Evolutionary conservation across 2,113 vertebrate genomes (phyloP), one percentile per base, ranked within the genome.

Genomic region (Cephalopterus ornatus): DNA sequence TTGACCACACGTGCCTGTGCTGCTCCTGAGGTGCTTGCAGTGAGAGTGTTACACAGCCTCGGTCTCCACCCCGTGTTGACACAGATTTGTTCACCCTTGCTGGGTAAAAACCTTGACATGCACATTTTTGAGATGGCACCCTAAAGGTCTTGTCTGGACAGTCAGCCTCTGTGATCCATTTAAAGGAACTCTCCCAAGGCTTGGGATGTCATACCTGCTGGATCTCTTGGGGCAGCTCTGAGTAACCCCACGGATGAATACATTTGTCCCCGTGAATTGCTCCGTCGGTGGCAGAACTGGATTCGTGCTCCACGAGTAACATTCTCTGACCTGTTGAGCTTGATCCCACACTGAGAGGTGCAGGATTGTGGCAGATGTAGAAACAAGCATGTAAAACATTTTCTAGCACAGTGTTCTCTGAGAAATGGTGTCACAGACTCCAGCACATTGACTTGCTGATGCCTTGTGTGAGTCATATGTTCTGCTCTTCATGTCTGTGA

Each of bases 341-440:
- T 55, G 55, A 13, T 84, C n/a, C 24, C 24, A 47, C 21, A 2
- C 55, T 17, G 72, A 86, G 92, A 88, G 27, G 37, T 59, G 14
- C 63, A 26, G 84, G 27, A 37, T 37, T 23, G 11, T 55, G 59
- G n/a, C 28, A 85, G 28, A 59, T 61, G 55, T 4, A 88, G 75
- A 73, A 94, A 80, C 32, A 63, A 92, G 49, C 41, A 30, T 37
- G 65, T 78, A 59, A 89, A 90, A 59, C 20, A 17, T 92, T 78
- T 85, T 66, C 71, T 94, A 78, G 72, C 88, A 53, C 2, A 0
- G 19, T n/a, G 39, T 76, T 89, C 85, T 65, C 50, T 39, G 67
- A 94, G 88, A 86, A 93, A 50, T 35, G 78, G 68, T 93, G 86
- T 91, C 80, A 92, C 92, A 74, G 79, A 28, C 85, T 93, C 41